phyloP scores from a whole-genome alignment of 2,888 invertebrate species.

The Ornithoptera alexandrae region DNA sequence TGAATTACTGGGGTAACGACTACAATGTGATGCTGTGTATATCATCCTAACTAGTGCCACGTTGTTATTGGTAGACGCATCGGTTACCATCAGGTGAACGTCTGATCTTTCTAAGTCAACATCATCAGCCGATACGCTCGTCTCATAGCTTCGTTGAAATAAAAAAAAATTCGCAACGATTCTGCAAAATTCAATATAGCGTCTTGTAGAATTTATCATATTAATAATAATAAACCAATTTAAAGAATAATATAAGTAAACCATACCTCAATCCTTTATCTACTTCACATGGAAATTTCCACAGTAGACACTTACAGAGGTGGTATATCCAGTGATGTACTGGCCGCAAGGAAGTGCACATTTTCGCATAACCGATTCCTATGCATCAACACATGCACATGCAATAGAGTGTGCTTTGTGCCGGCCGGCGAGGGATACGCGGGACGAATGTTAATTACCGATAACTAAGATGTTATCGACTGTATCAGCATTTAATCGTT shows the following conservation, averaged over 20 bases:
- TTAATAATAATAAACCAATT: neutral
- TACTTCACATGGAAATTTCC: neutral
- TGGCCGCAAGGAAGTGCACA: neutral
- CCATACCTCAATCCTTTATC: neutral
- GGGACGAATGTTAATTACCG: conserved; percentile 15
- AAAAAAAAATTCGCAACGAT: too few species aligned
- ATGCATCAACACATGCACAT: conserved; percentile 7
- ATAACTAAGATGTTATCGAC: conserved; percentile 3
- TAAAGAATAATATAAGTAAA: neutral
- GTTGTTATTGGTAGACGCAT: too few species aligned
- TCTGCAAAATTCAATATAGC: neutral
- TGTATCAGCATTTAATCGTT: conserved; percentile 5
- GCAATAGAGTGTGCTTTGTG: conserved; percentile 13
- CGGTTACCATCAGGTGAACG: too few species aligned
- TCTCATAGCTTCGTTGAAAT: too few species aligned
- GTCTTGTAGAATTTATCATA: neutral
- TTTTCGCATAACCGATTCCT: conserved; percentile 14
- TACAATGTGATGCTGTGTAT: too few species aligned
- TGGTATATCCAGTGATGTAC: neutral
- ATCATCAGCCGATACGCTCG: too few species aligned
- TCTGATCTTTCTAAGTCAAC: too few species aligned
- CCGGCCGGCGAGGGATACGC: conserved; percentile 29
- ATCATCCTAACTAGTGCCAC: too few species aligned
- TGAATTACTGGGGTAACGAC: too few species aligned
- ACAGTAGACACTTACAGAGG: conserved; percentile 1